Base-by-base conservation (phyloP, 1,140 invertebrate species). In the Laupala kohalensis region DNA sequence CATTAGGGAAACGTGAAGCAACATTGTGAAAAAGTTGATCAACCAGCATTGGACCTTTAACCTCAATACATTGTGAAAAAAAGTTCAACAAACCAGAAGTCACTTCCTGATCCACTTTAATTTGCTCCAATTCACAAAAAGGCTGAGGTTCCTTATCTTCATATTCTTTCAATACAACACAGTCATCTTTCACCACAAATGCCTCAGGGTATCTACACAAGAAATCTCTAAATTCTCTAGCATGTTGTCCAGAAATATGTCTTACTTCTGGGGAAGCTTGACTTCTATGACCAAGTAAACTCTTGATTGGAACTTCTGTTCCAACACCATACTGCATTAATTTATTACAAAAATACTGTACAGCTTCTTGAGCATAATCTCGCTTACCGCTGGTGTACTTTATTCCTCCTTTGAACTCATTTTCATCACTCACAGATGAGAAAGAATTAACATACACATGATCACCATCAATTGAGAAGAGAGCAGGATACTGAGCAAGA, bases 261-360 rank as follows among this genome's bases (percentile, higher is more conserved):
- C 96, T 86, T 71, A 98, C 94, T 85, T 97, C 95, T 6, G 94
- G 94, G 29, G 94, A 94, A 13, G 96, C 95, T 82, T 96, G 94
- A 64, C 92, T 95, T 72, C 94, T 84, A 82, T 97, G 95, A 0
- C 95, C 95, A 23, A 97, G 83, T 63, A 97, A 84, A 80, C 92
- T 95, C 80, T 94, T 94, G 28, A 97, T 95, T 9, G 95, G 94
- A 63, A 96, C 93, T 84, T 95, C 91, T 5, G 91, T 94, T 72
- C 92, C 91, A 74, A 89, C 86, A 53, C 94, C 92, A 81, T 96
- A 95, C 80, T 96, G 91, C 67, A 91, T 84, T 77, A 97, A 86
- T 82, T 96, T 95, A 78, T 90, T 88, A 19, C 90, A 89, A 82
- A 98, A 98, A 84, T 97, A 98, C 79, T 96, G 92, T 73, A 96